Evolutionary conservation across 2,888 invertebrate genomes (phyloP), one percentile per base, ranked within the genome.

Genomic region (Torymus tubicola): DNA sequence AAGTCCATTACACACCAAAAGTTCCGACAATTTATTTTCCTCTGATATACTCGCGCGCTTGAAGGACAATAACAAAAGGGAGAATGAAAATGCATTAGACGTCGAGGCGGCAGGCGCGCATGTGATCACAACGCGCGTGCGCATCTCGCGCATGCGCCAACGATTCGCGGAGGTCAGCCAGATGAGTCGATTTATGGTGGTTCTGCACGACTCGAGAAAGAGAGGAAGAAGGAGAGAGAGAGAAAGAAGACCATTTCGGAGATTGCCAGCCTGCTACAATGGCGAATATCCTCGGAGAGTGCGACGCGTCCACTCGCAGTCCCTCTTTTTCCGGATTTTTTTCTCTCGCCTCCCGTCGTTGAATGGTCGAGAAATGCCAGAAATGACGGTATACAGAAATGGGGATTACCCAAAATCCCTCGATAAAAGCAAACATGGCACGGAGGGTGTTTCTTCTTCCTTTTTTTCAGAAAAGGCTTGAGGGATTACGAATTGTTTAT

Each of bases 171-270:
- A 80, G 80, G 76, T 80, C 76, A 81, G 63, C 64, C 18, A 78
- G 73, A 81, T 81, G 69, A 81, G 81, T 81, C 78, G 81, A 78
- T 81, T 81, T 81, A 78, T 70, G 73, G 78, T 65, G 81, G 77
- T 57, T 60, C 24, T 24, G 60, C 58, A 69, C 68, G 69, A 58
- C n/a, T n/a, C 63, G 58, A 65, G n/a, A n/a, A 14, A 18, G 42
- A 57, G 42, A 21, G 58, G 61, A 31, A 72, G 53, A 73, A 50
- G 42, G 61, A 21, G 73, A 16, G 52, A 69, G 63, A 60, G 65
- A 57, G 64, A 12, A 24, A 67, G 53, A 70, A 18, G 24, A 57
- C 57, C 73, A 73, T 78, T 73, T 75, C 31, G 18, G 16, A 74
- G 69, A 75, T 80, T 75, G 64, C 69, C 57, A 53, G 63, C 58